Conservation (phyloP, 1,140 invertebrate species). For the Bilobella aurantiaca region DNA sequence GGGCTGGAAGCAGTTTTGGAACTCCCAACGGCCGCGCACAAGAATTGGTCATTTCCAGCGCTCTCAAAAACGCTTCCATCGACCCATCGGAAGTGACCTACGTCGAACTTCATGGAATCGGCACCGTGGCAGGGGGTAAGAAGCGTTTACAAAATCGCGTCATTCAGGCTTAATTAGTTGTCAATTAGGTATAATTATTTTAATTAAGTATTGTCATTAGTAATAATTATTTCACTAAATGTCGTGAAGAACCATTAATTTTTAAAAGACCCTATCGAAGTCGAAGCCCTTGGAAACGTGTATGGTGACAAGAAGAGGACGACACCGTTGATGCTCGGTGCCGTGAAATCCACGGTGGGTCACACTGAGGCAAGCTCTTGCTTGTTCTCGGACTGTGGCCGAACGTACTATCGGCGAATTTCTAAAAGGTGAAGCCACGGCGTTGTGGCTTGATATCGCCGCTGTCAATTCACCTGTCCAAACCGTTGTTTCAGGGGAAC, state of each 20-base stretch:
- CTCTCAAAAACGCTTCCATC: constrained; percentile 45
- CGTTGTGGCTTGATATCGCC: not conserved
- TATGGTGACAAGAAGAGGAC: too few relatives aligned
- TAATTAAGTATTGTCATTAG: too few relatives aligned
- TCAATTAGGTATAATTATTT: too few relatives aligned
- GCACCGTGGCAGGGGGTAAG: constrained; percentile 42
- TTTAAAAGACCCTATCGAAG: too few relatives aligned
- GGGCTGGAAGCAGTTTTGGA: constrained; percentile 16
- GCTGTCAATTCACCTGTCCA: not conserved
- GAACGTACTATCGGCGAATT: not conserved
- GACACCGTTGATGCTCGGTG: too few relatives aligned
- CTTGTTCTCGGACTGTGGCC: not conserved
- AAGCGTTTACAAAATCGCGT: not conserved
- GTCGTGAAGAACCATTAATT: too few relatives aligned
- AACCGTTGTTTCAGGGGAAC: not conserved
- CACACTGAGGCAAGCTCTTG: too few relatives aligned
- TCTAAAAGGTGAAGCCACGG: not conserved
- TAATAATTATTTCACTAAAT: too few relatives aligned
- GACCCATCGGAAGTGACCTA: constrained; percentile 44
- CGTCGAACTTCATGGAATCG: constrained; percentile 52
- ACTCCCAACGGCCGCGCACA: constrained; percentile 36
- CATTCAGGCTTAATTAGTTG: too few relatives aligned
- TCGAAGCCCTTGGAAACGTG: too few relatives aligned
- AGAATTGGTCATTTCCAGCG: constrained; percentile 43
- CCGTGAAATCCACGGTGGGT: too few relatives aligned